Evolutionary conservation across 1,140 invertebrate species (phyloP), one percentile per base, ranked within the genome.

Genomic region (Popillia japonica): DNA sequence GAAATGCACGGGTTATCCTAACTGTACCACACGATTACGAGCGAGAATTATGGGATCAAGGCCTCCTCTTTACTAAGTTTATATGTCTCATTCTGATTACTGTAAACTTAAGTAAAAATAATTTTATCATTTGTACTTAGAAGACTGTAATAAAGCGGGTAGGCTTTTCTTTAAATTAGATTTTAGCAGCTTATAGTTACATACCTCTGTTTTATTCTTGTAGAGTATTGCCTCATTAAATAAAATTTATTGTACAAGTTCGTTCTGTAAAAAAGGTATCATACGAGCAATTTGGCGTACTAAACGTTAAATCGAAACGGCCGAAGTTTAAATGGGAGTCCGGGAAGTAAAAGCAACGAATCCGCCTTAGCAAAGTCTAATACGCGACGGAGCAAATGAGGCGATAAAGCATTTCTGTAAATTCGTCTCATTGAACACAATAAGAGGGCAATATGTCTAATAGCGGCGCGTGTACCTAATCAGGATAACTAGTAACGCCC

Each of bases 391-490:
- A 73, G 72, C 40, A 73, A 73, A 73, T 73, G 72, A 41, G 27
- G 72, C 72, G 40, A 73, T 73, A n/a, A 73, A 73, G 20, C 40
- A 73, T 73, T 42, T 42, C 72, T 42, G 27, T 20, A 20, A 42
- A 73, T 73, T 20, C 72, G 72, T 42, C 72, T 73, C 72, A 73
- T 73, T 73, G 72, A 73, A 73, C 72, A 64, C 40, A 42, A 73
- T 42, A 73, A 73, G 72, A 40, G 40, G 40, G 40, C 34, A 73
- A 73, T 73, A 73, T 40, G 72, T 73, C 72, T 73, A 73, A 40
- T 40, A 73, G 20, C 61, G 40, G 40, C 23, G 72, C 72, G 72
- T 73, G 27, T 73, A 34, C 40, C 72, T 73, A 73, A 73, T 73
- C 72, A 73, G 72, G 72, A 73, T 73, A 73, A 41, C 72, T 73